Evolutionary conservation across 2,113 vertebrate genomes (phyloP).

Genomic region (Apodemus speciosus): DNA sequence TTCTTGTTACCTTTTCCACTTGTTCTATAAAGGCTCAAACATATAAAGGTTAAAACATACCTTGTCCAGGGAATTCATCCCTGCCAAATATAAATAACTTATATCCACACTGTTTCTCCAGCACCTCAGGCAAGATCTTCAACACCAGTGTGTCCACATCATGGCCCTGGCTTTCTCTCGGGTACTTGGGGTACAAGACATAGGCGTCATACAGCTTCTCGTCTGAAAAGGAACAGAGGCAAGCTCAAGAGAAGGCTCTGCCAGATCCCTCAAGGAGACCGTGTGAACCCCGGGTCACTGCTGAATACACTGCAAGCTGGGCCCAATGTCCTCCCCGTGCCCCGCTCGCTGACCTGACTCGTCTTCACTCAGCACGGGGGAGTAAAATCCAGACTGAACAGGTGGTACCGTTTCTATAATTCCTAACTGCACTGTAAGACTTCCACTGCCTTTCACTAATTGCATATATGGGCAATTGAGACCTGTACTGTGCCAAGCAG

Average conservation of each 20-base stretch:
- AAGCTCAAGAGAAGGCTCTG: neutral
- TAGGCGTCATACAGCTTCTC: slow-evolving; percentile 94
- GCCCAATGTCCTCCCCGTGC: neutral
- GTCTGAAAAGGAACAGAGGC: slow-evolving; percentile 83
- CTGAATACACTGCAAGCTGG: neutral
- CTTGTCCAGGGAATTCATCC: slow-evolving; percentile 91
- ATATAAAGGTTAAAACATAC: slow-evolving; percentile 80
- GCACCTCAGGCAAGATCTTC: slow-evolving; percentile 88
- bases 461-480: neutral
- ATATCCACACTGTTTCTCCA: slow-evolving; percentile 92
- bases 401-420: neutral
- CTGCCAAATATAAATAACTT: slow-evolving; percentile 92
- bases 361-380: neutral
- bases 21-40: neutral
- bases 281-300: neutral
- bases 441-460: fast-evolving
- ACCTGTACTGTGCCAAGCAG: neutral
- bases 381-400: neutral
- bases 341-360: neutral
- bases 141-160: slow-evolving; percentile 83
- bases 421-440: neutral
- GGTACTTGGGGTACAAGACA: slow-evolving; percentile 86
- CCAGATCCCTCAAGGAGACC: fast-evolving
- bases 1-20: too few species aligned
- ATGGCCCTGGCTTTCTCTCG: slow-evolving; percentile 20